phyloP scores from a whole-genome alignment of 37 sponge, comb jelly and placozoan species.

The Corticium candelabrum region DNA sequence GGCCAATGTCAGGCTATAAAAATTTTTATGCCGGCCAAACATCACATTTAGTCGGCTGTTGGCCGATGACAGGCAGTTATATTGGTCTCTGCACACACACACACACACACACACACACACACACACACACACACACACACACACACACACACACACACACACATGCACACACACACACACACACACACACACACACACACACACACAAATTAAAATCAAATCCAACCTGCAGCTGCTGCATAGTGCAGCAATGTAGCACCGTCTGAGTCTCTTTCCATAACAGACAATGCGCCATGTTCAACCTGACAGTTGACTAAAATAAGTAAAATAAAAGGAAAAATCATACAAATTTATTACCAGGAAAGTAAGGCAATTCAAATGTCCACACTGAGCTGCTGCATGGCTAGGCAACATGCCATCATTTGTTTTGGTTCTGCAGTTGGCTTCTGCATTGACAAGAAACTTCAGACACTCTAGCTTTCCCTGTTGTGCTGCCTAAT shows the following conservation, averaged over 20 bases:
- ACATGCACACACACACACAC: conserved; percentile 24
- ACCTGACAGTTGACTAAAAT: not conserved
- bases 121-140: no score
- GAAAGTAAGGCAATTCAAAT: not conserved
- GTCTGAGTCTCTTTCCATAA: not conserved
- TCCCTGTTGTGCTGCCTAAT: not conserved
- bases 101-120: no score
- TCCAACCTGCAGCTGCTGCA: not conserved
- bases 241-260: not conserved
- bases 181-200: conserved; percentile 20
- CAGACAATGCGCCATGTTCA: not conserved
- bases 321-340: no score
- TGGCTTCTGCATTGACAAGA: not conserved
- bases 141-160: no score
- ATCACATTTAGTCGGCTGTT: no score
- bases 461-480: not conserved
- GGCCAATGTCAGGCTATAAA: no score
- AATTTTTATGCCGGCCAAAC: no score
- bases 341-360: not conserved
- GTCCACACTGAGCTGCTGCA: not conserved
- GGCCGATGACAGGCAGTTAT: no score
- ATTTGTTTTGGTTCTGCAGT: not conserved
- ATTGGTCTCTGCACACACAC: no score
- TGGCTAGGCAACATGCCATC: not conserved
- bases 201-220: no score